Evolutionary conservation across 1,140 invertebrate species (phyloP).

Genomic region (Psix sp.): DNA sequence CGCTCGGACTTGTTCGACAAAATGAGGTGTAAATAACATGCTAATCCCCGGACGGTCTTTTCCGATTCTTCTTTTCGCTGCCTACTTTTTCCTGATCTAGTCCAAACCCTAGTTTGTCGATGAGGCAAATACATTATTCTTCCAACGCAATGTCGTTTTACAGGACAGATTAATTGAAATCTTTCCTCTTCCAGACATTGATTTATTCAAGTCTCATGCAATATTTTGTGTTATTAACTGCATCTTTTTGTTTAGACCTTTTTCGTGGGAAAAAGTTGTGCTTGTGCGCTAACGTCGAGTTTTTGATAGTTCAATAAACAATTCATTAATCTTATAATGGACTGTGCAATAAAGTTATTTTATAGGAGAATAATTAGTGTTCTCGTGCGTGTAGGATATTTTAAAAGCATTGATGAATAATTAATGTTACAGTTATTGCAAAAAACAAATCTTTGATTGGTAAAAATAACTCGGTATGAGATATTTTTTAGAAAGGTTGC

Average conservation of each 20-base stretch:
- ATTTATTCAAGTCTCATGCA: constrained; percentile 49
- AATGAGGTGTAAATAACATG: constrained; percentile 72
- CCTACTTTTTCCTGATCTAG: constrained; percentile 39
- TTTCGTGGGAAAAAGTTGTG: background rate
- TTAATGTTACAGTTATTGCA: too few relatives aligned
- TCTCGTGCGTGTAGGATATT: too few relatives aligned
- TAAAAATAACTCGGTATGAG: too few relatives aligned
- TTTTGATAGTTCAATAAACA: too few relatives aligned
- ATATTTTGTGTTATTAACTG: constrained; percentile 29
- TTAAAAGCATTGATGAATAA: too few relatives aligned
- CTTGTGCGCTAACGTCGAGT: too few relatives aligned
- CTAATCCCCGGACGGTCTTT: constrained; percentile 64
- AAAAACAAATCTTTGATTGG: too few relatives aligned
- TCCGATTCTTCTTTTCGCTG: constrained; percentile 53
- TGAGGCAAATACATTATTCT: constrained; percentile 51
- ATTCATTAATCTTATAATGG: too few relatives aligned
- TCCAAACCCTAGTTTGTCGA: constrained; percentile 14
- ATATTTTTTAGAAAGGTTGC: too few relatives aligned
- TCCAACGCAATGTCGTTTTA: constrained; percentile 42
- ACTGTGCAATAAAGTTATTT: too few relatives aligned
- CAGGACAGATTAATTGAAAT: constrained; percentile 51
- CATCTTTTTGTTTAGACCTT: background rate
- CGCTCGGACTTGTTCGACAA: constrained; percentile 63
- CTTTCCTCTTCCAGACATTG: constrained; percentile 8
- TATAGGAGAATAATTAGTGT: too few relatives aligned